Evolutionary conservation across 2,888 invertebrate species (phyloP).

Genomic region (Hemaris fuciformis): DNA sequence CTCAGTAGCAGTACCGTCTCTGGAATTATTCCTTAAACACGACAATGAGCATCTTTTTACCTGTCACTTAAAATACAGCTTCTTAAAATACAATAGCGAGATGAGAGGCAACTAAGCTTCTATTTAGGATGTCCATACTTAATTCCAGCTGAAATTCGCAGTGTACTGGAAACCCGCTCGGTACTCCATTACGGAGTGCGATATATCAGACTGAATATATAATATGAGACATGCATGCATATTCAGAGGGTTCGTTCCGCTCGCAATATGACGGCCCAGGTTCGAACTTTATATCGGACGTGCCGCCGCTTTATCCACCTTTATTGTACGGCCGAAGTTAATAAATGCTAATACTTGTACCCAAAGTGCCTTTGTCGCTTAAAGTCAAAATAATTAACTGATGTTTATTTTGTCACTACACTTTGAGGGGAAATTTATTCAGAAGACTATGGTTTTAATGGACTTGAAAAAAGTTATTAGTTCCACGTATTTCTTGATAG

Average conservation of each 20-base stretch:
- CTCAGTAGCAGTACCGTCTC: too few relatives aligned
- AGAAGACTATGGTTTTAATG: neutral
- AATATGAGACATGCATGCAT: conserved; percentile 32
- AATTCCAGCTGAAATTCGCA: neutral
- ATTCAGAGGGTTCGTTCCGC: neutral
- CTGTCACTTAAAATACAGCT: too few relatives aligned
- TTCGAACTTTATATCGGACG: conserved; percentile 28
- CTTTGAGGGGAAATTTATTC: neutral
- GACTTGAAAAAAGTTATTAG: too few relatives aligned
- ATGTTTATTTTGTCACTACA: neutral
- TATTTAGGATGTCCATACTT: too few relatives aligned
- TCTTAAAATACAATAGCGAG: too few relatives aligned
- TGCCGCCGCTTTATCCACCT: conserved; percentile 17
- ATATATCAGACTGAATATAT: conserved; percentile 37
- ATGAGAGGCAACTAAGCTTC: too few relatives aligned
- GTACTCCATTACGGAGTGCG: conserved; percentile 37
- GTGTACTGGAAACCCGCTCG: conserved; percentile 38
- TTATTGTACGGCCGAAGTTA: neutral
- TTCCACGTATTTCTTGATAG: too few relatives aligned
- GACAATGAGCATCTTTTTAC: too few relatives aligned
- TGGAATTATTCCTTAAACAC: too few relatives aligned
- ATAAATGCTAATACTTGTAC: neutral
- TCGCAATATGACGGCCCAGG: neutral
- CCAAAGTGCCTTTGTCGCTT: neutral
- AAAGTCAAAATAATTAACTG: neutral